Base-by-base conservation (phyloP, 2,797 vertebrate species). In the Muscicapa striata region DNA sequence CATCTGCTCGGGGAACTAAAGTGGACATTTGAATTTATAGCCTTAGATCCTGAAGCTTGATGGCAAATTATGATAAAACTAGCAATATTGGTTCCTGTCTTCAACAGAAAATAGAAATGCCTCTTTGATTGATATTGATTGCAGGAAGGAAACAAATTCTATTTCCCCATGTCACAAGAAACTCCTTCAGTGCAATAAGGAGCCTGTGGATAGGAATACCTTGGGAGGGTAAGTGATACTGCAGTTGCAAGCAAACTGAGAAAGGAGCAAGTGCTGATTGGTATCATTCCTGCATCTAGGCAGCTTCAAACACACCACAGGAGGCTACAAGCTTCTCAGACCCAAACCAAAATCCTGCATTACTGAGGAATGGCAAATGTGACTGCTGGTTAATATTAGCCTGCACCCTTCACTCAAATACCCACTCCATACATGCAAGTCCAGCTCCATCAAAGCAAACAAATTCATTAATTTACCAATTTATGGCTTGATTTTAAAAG, bases 91-190 rank as follows among this genome's bases (percentile, higher is more conserved):
- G 59, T 94, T 90, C 79, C 78, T 59, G 52, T 61, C 73, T 93
- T 68, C 75, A 72, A 26, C 36, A 88, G 73, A 70, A 95, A 94
- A 87, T 48, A 76, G 13, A 90, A 95, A 84, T 74, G 74, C 61
- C 58, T 80, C 78, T 86, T 81, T 89, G 85, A 95, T 38, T 90
- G 75, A 68, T 87, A 84, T 1, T 82, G 91, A 91, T 91, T 94
- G 72, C 83, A 90, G 94, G 85, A 95, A 97, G 80, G 91, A 96
- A 96, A 88, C 64, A 61, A 91, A 82, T 52, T 46, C 48, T 79
- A 36, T 90, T 94, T 93, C 68, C 77, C 45, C 64, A 9, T 36
- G 49, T 90, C 80, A 95, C 7, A 3, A 96, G 76, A 64, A 93
- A 84, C n/a, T 77, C 83, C 61, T 90, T 79, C 40, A 18, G 0